Conservation (phyloP, 2,888 invertebrate species). For the Steinernema carpocapsae region DNA sequence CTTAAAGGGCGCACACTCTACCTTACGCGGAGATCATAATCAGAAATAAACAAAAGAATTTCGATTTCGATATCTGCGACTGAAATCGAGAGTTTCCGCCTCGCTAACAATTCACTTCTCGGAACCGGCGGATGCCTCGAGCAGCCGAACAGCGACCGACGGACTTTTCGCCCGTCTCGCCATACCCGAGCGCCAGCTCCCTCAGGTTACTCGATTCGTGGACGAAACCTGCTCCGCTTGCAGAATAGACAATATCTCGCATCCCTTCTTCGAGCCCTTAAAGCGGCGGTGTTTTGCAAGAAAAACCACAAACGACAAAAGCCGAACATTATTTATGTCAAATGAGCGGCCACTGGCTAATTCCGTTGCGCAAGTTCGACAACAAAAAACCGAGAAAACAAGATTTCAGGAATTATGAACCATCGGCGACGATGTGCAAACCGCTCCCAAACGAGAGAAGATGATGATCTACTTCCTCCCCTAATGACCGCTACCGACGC, state of each 20-base stretch:
- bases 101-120: not conserved
- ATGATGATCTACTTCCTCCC: no score
- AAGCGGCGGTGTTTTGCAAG: slow-evolving; percentile 27
- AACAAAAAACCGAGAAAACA: slow-evolving; percentile 7
- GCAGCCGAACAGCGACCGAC: slow-evolving; percentile 4
- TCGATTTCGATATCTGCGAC: not conserved
- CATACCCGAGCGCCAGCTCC: not conserved
- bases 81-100: slow-evolving; percentile 30
- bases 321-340: slow-evolving; percentile 32
- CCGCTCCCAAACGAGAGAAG: no score
- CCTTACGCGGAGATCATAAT: slow-evolving; percentile 23
- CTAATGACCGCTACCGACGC: no score
- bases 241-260: slow-evolving; percentile 21
- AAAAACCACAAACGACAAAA: slow-evolving; percentile 25
- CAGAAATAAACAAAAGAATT: slow-evolving; percentile 28
- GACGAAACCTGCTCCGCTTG: slow-evolving; percentile 29
- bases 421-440: not conserved
- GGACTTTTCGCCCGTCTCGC: not conserved
- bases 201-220: slow-evolving; percentile 24
- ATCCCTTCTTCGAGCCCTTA: slow-evolving; percentile 20
- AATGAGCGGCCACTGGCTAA: slow-evolving; percentile 8
- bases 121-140: not conserved
- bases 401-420: not conserved
- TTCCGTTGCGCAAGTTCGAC: slow-evolving; percentile 30
- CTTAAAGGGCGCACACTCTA: slow-evolving; percentile 18